These are phyloP conservation scores for Delichon dasypus DNA, from an alignment of 2,797 vertebrate species.

Conservation along the genomic window DNA sequence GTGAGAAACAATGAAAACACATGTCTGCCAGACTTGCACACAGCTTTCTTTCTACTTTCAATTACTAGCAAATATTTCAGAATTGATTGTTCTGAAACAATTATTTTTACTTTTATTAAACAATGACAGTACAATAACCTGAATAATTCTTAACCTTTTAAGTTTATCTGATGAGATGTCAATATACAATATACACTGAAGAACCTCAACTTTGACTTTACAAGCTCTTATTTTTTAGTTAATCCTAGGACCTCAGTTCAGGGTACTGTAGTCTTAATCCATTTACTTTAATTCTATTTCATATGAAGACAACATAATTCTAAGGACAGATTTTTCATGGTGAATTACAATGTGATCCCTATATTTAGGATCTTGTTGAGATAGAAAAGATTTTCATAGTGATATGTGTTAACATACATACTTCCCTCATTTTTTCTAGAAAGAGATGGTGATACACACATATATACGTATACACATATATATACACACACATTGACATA, in stretches of 20 bases:
- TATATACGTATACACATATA: fast-evolving
- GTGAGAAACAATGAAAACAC: not conserved
- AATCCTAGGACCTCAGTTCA: not conserved
- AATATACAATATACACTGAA: not conserved
- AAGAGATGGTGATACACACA: not conserved
- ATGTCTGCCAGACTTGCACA: not conserved
- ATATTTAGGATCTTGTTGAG: not conserved
- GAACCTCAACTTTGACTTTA: slow-evolving; percentile 32
- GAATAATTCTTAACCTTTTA: not conserved
- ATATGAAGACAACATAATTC: slow-evolving; percentile 18
- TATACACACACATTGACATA: fast-evolving
- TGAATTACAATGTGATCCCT: not conserved
- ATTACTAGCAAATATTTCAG: not conserved
- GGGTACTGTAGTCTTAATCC: not conserved
- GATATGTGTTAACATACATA: not conserved
- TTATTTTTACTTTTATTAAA: not conserved
- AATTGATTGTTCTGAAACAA: not conserved
- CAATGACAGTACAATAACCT: not conserved
- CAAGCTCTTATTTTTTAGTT: not conserved
- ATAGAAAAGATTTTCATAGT: not conserved
- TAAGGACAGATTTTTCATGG: slow-evolving; percentile 8
- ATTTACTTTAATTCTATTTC: not conserved
- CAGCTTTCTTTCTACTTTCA: not conserved
- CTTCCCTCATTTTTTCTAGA: not conserved
- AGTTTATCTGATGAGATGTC: not conserved